These are phyloP conservation scores for Empidonax traillii DNA, from an alignment of 2,113 vertebrate species.

Conservation along the genomic window DNA sequence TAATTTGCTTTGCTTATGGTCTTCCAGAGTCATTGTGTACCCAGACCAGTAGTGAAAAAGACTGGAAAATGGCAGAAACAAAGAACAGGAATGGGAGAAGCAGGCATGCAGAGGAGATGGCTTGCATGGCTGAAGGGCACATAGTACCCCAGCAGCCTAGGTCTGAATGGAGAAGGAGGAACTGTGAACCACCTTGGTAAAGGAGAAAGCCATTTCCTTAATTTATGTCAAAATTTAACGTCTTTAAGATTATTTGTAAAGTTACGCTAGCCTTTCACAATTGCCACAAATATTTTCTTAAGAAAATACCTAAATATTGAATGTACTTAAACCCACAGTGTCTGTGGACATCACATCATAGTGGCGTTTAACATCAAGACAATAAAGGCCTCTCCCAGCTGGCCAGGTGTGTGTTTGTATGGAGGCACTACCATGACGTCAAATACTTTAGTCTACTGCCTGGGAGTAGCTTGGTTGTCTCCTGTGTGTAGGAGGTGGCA, in stretches of 20 bases:
- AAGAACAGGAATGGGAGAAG: background rate
- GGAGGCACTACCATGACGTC: background rate
- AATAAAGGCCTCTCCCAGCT: background rate
- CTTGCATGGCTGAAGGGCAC: background rate
- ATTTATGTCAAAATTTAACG: background rate
- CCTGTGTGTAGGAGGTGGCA: background rate
- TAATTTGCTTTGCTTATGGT: background rate
- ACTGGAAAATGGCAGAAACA: background rate
- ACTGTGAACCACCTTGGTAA: background rate
- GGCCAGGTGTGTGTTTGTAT: background rate
- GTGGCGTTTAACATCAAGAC: background rate
- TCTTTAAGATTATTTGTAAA: background rate
- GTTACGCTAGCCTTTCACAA: background rate
- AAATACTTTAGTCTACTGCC: background rate
- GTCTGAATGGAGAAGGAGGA: background rate
- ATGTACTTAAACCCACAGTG: background rate
- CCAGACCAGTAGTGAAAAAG: background rate
- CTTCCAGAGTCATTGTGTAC: background rate
- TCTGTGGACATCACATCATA: background rate
- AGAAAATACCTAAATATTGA: background rate
- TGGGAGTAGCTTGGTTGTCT: background rate
- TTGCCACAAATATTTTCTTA: background rate
- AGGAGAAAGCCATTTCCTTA: background rate
- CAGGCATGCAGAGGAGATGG: background rate
- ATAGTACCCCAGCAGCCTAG: background rate